Percentiles rank a stretch among this genome's conserved stretches.
phyloP scores from a whole-genome alignment of 2,797 vertebrate species.

The Buceros bicornis region DNA sequence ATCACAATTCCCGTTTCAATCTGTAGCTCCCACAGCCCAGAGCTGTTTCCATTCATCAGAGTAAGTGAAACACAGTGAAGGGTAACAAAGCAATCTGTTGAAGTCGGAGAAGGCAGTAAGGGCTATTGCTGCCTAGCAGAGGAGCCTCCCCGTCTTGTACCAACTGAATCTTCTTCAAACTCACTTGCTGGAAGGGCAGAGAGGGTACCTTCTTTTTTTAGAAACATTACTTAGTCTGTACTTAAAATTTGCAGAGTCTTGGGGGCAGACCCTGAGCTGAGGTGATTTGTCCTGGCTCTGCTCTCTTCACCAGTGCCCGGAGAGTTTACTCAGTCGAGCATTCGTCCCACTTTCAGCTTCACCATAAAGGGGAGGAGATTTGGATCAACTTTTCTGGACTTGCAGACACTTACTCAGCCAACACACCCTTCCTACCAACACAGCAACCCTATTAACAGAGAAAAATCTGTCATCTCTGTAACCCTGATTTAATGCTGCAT shows the following conservation, averaged over 20 bases:
- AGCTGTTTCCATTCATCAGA: background rate
- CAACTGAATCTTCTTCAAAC: background rate
- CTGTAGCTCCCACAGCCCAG: background rate
- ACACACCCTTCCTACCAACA: background rate
- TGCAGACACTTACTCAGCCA: background rate
- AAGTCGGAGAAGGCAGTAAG: background rate
- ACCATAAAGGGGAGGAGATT: conserved; percentile 31
- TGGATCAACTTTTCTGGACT: conserved; percentile 13
- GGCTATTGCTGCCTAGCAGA: background rate
- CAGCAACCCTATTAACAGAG: background rate
- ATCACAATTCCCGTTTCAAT: background rate
- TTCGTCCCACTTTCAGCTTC: background rate
- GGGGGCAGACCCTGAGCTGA: background rate
- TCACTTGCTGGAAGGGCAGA: background rate
- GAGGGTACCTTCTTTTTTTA: background rate
- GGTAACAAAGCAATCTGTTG: background rate
- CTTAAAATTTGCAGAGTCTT: background rate
- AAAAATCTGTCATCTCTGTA: background rate
- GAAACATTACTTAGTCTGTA: background rate
- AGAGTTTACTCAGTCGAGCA: background rate
- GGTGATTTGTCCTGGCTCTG: background rate
- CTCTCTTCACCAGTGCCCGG: background rate
- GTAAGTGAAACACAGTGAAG: background rate
- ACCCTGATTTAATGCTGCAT: background rate
- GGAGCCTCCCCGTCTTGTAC: background rate